A percentile compares a stretch with the other conserved stretches of the same genome.
These are phyloP conservation scores for Pseudomyrmex flavicornis DNA, from an alignment of 1,140 invertebrate genomes.

Conservation along the genomic window DNA sequence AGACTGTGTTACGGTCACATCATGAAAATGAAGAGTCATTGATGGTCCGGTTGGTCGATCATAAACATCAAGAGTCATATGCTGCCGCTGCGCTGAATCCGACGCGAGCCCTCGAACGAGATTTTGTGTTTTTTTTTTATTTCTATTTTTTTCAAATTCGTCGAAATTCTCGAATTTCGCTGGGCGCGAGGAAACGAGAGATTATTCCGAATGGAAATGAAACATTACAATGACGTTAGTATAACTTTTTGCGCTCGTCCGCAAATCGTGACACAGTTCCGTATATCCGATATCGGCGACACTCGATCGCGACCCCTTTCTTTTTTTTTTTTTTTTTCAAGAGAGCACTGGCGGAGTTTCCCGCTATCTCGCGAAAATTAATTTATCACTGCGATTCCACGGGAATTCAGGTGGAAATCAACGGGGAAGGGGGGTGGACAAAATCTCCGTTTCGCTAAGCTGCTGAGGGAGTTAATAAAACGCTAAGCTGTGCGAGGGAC, in stretches of 20 bases:
- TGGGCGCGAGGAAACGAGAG: neutral
- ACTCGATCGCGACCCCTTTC: slow-evolving; percentile 28
- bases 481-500: neutral
- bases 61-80: slow-evolving; percentile 22
- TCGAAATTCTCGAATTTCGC: neutral
- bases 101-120: neutral
- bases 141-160: neutral
- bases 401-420: slow-evolving; percentile 31
- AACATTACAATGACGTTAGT: neutral
- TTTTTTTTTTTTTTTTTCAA: no score
- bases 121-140: neutral
- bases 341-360: neutral
- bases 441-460: slow-evolving; percentile 20
- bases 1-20: slow-evolving; percentile 39
- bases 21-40: slow-evolving; percentile 55
- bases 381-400: slow-evolving; percentile 26
- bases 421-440: neutral
- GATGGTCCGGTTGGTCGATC: neutral
- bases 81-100: neutral
- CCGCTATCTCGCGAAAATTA: slow-evolving; percentile 32
- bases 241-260: slow-evolving; percentile 17
- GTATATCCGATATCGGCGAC: slow-evolving; percentile 25
- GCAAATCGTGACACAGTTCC: neutral
- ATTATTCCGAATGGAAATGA: neutral
- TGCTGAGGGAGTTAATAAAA: slow-evolving; percentile 39